Conservation (phyloP, 92 coral and sea anemone genomes). For the Epizoanthus fatuus region DNA sequence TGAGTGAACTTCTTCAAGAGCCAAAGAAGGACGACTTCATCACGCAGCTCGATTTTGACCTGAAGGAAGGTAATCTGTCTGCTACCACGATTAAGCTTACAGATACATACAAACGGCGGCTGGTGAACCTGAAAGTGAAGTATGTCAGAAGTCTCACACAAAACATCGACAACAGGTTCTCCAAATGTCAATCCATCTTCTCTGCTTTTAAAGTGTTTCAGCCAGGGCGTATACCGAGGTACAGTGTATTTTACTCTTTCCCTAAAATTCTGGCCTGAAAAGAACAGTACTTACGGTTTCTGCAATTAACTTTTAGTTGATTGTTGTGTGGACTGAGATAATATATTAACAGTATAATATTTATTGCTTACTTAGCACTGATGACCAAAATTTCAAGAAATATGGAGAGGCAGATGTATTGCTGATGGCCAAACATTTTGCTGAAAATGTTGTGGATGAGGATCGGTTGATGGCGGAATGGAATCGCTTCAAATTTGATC, state of each 20-base stretch:
- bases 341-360: constrained; percentile 1
- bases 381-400: constrained; percentile 11
- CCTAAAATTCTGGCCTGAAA: too few species aligned
- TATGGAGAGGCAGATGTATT: constrained; percentile 35
- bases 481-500: constrained; percentile 34
- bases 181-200: constrained; percentile 38
- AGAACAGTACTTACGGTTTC: too few species aligned
- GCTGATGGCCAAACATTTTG: constrained; percentile 33
- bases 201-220: constrained; percentile 34
- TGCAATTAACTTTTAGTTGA: too few species aligned
- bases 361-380: constrained; percentile 15
- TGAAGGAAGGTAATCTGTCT: constrained; percentile 22
- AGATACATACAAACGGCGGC: constrained; percentile 15
- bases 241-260: neutral
- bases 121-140: constrained; percentile 31
- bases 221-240: constrained; percentile 32
- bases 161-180: constrained; percentile 32
- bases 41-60: neutral
- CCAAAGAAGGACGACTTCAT: constrained; percentile 17
- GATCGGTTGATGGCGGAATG: constrained; percentile 34
- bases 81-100: constrained; percentile 20
- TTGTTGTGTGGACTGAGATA: neutral
- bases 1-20: constrained; percentile 27
- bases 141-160: constrained; percentile 34
- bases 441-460: constrained; percentile 1